phyloP scores from a whole-genome alignment of 1,140 invertebrate genomes.

The Brachystomella parvula region DNA sequence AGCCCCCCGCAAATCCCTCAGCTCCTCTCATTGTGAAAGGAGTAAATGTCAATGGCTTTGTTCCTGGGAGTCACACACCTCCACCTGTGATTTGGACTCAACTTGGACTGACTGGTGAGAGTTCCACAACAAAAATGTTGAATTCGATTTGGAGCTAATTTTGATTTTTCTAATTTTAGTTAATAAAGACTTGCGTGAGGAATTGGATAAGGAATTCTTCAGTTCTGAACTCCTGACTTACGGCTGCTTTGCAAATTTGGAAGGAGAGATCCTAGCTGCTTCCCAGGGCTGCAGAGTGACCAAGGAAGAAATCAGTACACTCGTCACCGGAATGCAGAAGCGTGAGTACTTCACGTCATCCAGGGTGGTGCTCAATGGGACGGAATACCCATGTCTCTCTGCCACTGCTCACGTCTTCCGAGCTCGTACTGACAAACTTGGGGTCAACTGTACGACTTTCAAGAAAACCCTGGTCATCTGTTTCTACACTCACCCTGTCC shows the following conservation, averaged over 20 bases:
- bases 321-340: constrained; percentile 1
- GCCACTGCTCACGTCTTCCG: neutral
- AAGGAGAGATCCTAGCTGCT: neutral
- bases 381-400: neutral
- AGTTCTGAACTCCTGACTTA: neutral
- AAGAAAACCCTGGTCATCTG: neutral
- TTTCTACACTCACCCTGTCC: neutral
- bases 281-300: neutral
- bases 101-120: neutral
- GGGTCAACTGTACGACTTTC: constrained; percentile 7
- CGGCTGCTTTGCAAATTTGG: neutral
- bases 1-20: neutral
- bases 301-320: neutral
- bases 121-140: neutral
- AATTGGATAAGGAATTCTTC: constrained; percentile 3
- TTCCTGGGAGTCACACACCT: too few species aligned
- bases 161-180: neutral
- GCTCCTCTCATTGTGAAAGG: too few species aligned
- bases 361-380: neutral
- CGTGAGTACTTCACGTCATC: constrained; percentile 4
- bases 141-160: neutral
- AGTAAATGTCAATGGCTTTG: too few species aligned
- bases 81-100: constrained; percentile 2
- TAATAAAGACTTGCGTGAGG: neutral
- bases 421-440: neutral